phyloP scores from a whole-genome alignment of 2,797 vertebrate species.

The Trichosurus vulpecula region DNA sequence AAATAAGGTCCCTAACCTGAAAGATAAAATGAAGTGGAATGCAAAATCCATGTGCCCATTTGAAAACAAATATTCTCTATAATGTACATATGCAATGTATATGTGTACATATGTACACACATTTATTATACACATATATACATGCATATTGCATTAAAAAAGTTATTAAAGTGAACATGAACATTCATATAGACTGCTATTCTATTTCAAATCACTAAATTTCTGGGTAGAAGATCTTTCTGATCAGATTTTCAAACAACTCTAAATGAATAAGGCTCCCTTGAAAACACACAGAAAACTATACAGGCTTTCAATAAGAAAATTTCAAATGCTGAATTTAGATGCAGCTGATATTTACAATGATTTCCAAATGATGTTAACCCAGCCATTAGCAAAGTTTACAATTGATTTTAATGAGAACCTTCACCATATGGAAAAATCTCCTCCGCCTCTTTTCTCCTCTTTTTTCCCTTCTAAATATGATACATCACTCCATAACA shows the following conservation, averaged over 20 bases:
- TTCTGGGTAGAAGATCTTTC: slow-evolving; percentile 54
- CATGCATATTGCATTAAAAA: background rate
- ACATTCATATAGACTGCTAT: accelerated
- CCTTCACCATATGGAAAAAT: slow-evolving; percentile 40
- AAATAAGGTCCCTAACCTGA: background rate
- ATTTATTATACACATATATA: background rate
- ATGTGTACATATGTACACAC: too few relatives aligned
- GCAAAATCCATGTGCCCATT: accelerated
- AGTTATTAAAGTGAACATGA: background rate
- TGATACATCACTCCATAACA: background rate
- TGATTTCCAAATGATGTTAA: slow-evolving; percentile 5
- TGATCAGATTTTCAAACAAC: slow-evolving; percentile 72
- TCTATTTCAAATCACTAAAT: slow-evolving; percentile 30
- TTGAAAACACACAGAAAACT: background rate
- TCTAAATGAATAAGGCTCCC: slow-evolving; percentile 49
- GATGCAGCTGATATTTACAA: slow-evolving; percentile 18
- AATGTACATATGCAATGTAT: background rate
- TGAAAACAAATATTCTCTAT: accelerated
- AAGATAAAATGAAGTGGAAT: background rate
- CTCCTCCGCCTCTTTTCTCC: background rate
- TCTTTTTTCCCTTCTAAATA: background rate
- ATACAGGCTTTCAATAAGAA: slow-evolving; percentile 40
- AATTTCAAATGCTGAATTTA: background rate
- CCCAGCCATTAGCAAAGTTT: slow-evolving; percentile 37
- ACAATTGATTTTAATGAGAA: slow-evolving; percentile 49